Conservation (phyloP, 2,888 invertebrate species). For the Acleris holmiana region DNA sequence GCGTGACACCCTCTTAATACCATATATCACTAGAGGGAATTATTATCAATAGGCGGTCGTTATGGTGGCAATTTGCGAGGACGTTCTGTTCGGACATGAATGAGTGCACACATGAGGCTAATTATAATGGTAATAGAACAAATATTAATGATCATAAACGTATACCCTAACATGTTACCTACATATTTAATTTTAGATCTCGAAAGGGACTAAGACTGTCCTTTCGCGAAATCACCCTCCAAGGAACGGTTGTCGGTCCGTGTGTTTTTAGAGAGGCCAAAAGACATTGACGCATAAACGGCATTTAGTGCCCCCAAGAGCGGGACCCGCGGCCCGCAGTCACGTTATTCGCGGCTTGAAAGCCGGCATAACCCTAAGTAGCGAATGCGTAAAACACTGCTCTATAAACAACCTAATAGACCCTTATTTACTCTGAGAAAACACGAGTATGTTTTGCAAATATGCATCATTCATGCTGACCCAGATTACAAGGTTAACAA, state of each 20-base stretch:
- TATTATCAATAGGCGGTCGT: conserved; percentile 31
- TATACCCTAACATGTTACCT: background rate
- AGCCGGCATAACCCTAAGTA: conserved; percentile 31
- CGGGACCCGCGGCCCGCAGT: conserved; percentile 12
- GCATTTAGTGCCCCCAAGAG: conserved; percentile 33
- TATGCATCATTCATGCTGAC: conserved; percentile 33
- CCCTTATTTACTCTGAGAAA: conserved; percentile 21
- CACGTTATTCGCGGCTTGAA: conserved; percentile 25
- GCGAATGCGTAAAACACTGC: conserved; percentile 33
- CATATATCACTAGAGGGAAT: conserved; percentile 32
- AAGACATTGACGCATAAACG: conserved; percentile 14
- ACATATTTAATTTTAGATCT: too few species aligned
- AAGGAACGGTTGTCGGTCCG: background rate
- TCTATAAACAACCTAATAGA: conserved; percentile 28
- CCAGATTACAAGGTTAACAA: conserved; percentile 30
- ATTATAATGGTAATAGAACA: background rate
- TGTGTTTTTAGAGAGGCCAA: conserved; percentile 8
- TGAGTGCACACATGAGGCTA: background rate
- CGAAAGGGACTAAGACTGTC: too few species aligned
- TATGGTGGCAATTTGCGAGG: conserved; percentile 32
- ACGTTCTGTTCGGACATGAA: conserved; percentile 2
- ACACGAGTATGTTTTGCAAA: conserved; percentile 21
- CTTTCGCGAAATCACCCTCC: too few species aligned
- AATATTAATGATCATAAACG: background rate
- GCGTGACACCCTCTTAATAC: conserved; percentile 29